Conservation (phyloP, 2,113 vertebrate genomes). For the Arvicanthis niloticus region DNA sequence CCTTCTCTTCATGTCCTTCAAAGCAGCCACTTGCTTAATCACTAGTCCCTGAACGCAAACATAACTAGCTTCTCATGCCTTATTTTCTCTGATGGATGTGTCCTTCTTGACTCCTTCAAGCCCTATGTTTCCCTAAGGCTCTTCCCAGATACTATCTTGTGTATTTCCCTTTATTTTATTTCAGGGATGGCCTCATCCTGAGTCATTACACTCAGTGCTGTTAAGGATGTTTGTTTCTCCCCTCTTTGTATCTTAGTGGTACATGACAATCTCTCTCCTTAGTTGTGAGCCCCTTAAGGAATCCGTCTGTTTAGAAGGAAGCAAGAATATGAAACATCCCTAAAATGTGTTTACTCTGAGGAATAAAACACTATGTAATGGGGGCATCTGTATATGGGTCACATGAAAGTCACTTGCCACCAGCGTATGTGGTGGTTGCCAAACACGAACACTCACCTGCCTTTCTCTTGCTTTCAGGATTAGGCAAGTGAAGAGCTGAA, state of each 20-base stretch:
- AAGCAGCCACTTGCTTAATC: background rate
- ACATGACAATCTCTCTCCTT: background rate
- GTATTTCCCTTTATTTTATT: background rate
- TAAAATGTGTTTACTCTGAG: background rate
- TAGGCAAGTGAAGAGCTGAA: constrained; percentile 88
- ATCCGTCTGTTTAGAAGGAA: background rate
- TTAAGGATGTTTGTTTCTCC: background rate
- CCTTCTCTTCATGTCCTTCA: background rate
- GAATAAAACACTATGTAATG: background rate
- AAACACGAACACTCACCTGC: background rate
- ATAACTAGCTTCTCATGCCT: background rate
- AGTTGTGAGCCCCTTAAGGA: background rate
- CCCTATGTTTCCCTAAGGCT: background rate
- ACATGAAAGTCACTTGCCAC: background rate
- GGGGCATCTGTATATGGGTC: background rate
- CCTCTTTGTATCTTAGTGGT: background rate
- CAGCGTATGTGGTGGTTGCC: background rate
- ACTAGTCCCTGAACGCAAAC: background rate
- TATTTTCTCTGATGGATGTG: background rate
- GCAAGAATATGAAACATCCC: background rate
- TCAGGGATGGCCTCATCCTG: background rate
- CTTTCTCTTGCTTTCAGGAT: constrained; percentile 86
- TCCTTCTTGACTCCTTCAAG: background rate
- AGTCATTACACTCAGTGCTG: background rate
- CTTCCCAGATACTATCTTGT: background rate